phyloP scores from a whole-genome alignment of 2,113 vertebrate genomes.

The Arizona elegans region DNA sequence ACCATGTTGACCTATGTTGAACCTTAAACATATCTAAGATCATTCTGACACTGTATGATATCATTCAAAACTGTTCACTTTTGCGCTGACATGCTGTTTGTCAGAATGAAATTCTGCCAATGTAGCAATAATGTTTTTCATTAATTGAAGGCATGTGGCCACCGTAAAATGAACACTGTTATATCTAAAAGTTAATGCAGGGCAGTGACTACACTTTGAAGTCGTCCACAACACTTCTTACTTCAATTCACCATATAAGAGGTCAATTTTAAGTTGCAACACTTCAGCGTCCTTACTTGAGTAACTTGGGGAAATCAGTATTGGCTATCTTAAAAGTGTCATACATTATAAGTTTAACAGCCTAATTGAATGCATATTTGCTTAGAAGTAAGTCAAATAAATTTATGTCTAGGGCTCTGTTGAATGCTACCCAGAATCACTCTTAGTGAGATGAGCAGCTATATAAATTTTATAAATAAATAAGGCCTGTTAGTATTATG shows the following conservation, averaged over 20 bases:
- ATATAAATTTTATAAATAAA: neutral
- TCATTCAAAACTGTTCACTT: neutral
- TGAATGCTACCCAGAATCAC: neutral
- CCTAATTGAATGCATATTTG: neutral
- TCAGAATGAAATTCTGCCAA: neutral
- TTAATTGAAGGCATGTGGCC: neutral
- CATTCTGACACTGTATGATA: conserved; percentile 8
- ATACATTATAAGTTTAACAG: neutral
- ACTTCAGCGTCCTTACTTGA: neutral
- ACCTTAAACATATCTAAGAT: conserved; percentile 12
- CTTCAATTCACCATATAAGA: neutral
- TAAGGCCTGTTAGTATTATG: neutral
- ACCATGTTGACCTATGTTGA: neutral
- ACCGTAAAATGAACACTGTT: neutral
- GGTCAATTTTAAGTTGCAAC: neutral
- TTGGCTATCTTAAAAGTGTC: neutral
- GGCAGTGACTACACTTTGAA: neutral
- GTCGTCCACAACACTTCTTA: neutral
- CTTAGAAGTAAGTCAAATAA: neutral
- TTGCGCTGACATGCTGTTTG: neutral
- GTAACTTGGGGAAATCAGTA: neutral
- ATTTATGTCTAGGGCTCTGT: neutral
- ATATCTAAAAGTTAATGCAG: neutral
- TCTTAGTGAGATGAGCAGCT: neutral
- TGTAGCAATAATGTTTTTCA: neutral